Percentiles rank a stretch among this genome's conserved stretches.
phyloP scores from a whole-genome alignment of 2,113 vertebrate genomes.

The Clupea harengus region DNA sequence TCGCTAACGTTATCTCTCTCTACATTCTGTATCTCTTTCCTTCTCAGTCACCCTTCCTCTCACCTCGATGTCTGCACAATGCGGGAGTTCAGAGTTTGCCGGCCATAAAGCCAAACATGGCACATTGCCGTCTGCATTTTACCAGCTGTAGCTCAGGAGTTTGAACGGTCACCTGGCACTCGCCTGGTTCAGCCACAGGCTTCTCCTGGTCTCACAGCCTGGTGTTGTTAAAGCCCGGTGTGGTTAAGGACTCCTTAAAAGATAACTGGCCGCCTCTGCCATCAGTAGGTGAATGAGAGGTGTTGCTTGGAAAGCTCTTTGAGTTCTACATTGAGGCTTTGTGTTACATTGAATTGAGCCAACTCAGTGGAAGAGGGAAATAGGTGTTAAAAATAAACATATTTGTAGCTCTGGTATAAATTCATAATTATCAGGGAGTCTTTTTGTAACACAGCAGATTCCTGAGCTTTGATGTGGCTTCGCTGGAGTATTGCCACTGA shows the following conservation, averaged over 20 bases:
- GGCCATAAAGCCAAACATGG: background rate
- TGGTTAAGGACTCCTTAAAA: background rate
- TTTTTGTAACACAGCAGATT: background rate
- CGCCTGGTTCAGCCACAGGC: background rate
- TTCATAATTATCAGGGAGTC: no score
- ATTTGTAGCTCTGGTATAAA: no score
- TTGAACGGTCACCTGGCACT: background rate
- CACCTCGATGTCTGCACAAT: background rate
- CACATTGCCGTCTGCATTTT: background rate
- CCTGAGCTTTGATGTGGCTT: background rate
- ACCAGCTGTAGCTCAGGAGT: background rate
- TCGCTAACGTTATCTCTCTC: background rate
- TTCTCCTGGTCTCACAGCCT: background rate
- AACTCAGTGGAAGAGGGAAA: background rate
- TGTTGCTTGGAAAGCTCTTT: background rate
- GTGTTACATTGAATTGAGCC: background rate
- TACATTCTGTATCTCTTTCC: background rate
- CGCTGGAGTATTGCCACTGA: slow-evolving; percentile 6
- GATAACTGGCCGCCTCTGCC: background rate
- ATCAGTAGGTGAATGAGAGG: background rate
- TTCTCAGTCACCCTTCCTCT: background rate
- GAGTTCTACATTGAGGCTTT: background rate
- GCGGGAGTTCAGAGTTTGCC: background rate
- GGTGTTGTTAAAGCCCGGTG: background rate
- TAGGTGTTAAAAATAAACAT: background rate